Evolutionary conservation across 1,140 invertebrate genomes (phyloP), one percentile per base, ranked within the genome.

Genomic region (Delia radicum): DNA sequence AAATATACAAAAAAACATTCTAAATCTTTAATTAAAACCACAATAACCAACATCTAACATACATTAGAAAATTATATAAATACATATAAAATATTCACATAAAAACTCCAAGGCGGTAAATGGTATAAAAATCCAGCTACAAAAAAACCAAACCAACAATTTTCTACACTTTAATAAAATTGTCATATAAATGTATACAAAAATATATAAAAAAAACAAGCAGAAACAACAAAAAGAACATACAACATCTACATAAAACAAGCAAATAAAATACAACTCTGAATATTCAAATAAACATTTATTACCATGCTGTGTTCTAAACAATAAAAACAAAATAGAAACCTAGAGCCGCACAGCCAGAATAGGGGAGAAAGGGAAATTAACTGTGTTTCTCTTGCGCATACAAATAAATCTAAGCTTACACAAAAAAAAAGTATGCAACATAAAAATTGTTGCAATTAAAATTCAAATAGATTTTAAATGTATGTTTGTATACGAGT

Each of bases 121-220:
- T 42, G 48, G n/a, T 21, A 55, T n/a, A 55, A 7, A 21, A 55
- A 21, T 21, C 8, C 24, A 24, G 33, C 33, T n/a, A 55, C 48
- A 55, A 15, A 55, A 55, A 55, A 55, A 55, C 48, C 65, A 69
- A 24, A 21, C 29, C 6, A 69, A 33, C 29, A 69, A 69, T 69
- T 69, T 69, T 69, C 65, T 69, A 69, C 65, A 69, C 65, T 69
- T 69, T 69, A 69, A 69, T 69, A 69, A 69, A 69, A 69, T 69
- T 69, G 65, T 69, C 65, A 69, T 69, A 69, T 37, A 69, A 69
- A 69, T 69, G 65, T 31, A 37, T 7, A 63, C 62, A 63, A 24
- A 24, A 28, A 42, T 42, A 7, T 21, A 21, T 18, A 67, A 29
- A 67, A 29, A 42, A 42, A 42, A 42, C 37, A 42, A 33, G n/a